Percentiles rank a stretch among this genome's conserved stretches.
Conservation (phyloP, 2,797 vertebrate genomes). For the Pangasius sanitwongsei region DNA sequence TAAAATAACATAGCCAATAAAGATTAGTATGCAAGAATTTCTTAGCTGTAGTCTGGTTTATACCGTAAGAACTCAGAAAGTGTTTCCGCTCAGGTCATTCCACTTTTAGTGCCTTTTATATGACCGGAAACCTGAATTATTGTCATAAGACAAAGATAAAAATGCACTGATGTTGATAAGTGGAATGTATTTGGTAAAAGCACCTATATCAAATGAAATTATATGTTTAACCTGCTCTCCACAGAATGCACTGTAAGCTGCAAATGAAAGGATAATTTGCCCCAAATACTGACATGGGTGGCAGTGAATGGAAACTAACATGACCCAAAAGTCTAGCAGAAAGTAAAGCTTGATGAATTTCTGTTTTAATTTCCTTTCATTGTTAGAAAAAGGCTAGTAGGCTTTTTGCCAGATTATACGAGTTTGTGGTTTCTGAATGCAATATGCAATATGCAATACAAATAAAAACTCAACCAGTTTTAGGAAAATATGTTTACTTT, state of each 20-base stretch:
- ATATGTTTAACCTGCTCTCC: neutral
- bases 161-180: neutral
- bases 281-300: neutral
- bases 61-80: neutral
- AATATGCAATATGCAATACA: too few relatives aligned
- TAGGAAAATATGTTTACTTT: too few relatives aligned
- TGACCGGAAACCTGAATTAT: neutral
- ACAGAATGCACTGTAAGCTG: neutral
- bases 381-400: neutral
- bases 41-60: neutral
- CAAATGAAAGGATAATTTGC: neutral
- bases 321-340: neutral
- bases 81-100: neutral
- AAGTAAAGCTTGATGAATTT: neutral
- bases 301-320: neutral
- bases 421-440: too few relatives aligned
- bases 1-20: slow-evolving; percentile 2
- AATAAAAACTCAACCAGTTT: too few relatives aligned
- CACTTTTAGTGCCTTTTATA: neutral
- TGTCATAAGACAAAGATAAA: neutral
- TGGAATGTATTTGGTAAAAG: neutral
- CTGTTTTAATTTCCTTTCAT: neutral
- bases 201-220: neutral
- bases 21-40: neutral
- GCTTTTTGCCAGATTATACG: neutral